Percentiles rank a stretch among this genome's conserved stretches.
Conservation (phyloP, 2,888 invertebrate genomes). For the Andrena chrysosceles region DNA sequence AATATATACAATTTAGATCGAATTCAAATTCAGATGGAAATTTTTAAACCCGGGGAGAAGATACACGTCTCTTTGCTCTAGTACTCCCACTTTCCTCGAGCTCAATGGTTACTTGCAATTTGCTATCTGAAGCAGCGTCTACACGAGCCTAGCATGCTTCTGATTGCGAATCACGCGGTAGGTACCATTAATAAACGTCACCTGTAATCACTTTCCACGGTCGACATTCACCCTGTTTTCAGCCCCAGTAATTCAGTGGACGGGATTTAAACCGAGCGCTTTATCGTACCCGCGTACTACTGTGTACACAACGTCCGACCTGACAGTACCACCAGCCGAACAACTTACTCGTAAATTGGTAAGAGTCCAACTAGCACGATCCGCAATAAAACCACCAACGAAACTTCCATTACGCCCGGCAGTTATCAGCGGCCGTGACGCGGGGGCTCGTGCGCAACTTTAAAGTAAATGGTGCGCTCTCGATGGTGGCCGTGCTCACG, state of each 20-base stretch:
- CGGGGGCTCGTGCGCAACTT: conserved; percentile 22
- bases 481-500: background rate
- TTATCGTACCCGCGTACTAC: conserved; percentile 17
- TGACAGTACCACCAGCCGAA: conserved; percentile 20
- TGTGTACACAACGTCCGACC: conserved; percentile 1
- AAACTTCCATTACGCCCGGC: conserved; percentile 33
- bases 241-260: background rate
- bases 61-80: no score
- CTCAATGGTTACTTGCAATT: background rate
- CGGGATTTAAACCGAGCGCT: background rate
- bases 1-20: no score
- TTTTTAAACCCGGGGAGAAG: no score
- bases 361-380: conserved; percentile 2
- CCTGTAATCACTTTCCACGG: conserved; percentile 23
- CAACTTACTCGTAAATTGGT: conserved; percentile 41
- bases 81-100: background rate
- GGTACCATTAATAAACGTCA: conserved; percentile 38
- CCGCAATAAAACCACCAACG: conserved; percentile 37
- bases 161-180: background rate
- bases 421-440: conserved; percentile 26
- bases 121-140: background rate
- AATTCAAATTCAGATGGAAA: no score
- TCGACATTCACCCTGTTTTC: conserved; percentile 10
- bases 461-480: conserved; percentile 22
- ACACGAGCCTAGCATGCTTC: background rate